Evolutionary conservation across 2,797 vertebrate species (phyloP), one percentile per base, ranked within the genome.

Genomic region (Intellagama lesueurii): DNA sequence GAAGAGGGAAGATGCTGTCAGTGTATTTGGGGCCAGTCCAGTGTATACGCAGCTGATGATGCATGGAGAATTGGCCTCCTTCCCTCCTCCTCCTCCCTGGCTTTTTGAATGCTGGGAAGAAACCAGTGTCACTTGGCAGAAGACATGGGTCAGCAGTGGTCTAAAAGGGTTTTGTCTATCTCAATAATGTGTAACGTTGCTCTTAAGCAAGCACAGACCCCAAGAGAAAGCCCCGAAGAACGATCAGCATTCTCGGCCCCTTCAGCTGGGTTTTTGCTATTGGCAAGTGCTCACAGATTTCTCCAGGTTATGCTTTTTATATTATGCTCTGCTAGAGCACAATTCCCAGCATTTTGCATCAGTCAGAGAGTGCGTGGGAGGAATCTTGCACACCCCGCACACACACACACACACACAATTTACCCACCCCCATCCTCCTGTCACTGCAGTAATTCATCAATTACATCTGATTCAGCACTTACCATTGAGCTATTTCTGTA

Each of bases 1-100:
- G 52, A 69, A 91, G 83, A 70, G 28, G 44, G 64, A 88, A 81
- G 70, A 88, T 85, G 87, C 85, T 82, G 83, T 86, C 83, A 86
- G 78, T 81, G 77, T 64, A 49, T 69, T 44, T 86, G 87, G 85
- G 78, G 77, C 70, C 66, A 24, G 28, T 82, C 52, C 22, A 12
- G 60, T 70, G 49, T 28, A 78, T 32, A 81, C 72, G 70, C 47
- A 81, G 78, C 78, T 82, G 40, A 81, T 85, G 86, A 91, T 88
- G 83, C 79, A 86, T 66, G 64, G 86, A 86, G 64, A 88, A 78
- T 16, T 86, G 73, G 87, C 79, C 70, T 30, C 79, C 28, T 88
- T 70, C 70, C 73, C 69, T 70, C 19, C 80, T 30, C 81, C 47
- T 64, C 60, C 80, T 30, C 81, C 47, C 47, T 47, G 24, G 14